Evolutionary conservation across 2,797 vertebrate genomes (phyloP).

Genomic region (Molothrus ater): DNA sequence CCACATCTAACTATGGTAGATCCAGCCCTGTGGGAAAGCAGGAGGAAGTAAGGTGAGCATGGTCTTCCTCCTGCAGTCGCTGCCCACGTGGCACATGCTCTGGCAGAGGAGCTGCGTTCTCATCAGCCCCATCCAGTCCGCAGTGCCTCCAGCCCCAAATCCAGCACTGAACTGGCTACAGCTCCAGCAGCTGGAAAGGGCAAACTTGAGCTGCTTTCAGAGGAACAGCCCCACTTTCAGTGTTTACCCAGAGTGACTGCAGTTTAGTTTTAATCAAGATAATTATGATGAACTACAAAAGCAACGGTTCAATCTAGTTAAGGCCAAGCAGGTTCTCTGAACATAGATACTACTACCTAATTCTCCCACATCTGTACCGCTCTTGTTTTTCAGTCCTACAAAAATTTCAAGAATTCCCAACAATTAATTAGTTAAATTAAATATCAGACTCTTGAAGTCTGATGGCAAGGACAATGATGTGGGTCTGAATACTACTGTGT

Average conservation of each 20-base stretch:
- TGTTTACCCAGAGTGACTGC: not conserved
- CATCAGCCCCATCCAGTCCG: not conserved
- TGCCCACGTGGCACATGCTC: accelerated
- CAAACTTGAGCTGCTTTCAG: not conserved
- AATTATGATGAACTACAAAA: not conserved
- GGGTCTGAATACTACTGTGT: not conserved
- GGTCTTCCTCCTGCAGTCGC: not conserved
- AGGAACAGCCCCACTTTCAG: not conserved
- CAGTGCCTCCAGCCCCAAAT: not conserved
- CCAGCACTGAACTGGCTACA: not conserved
- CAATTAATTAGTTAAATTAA: not conserved
- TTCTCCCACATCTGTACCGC: not conserved
- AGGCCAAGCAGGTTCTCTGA: not conserved
- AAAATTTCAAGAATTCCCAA: not conserved
- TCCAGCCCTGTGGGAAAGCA: not conserved
- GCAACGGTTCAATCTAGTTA: not conserved
- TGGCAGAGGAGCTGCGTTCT: not conserved
- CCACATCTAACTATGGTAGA: not conserved
- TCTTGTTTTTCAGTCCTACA: not conserved
- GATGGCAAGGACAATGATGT: not conserved
- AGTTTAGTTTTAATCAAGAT: not conserved
- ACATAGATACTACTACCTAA: not conserved
- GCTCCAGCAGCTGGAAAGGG: not conserved
- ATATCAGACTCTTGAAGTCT: not conserved
- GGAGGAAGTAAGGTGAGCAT: not conserved